Evolutionary conservation across 1,140 invertebrate genomes (phyloP).

Genomic region (Bombus fervidus): DNA sequence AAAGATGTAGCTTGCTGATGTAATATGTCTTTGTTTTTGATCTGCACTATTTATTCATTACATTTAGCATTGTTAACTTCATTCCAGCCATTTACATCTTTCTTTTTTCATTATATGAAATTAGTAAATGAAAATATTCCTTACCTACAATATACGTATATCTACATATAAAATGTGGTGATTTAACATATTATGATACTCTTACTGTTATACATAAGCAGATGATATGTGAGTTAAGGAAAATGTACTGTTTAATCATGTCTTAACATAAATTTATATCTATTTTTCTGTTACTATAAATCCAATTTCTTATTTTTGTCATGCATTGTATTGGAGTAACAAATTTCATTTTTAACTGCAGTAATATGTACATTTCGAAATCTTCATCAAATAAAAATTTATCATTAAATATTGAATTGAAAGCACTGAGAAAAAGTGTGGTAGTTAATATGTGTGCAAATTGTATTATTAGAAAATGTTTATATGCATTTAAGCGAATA

Average conservation of each 20-base stretch:
- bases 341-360: constrained; percentile 6
- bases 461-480: constrained; percentile 33
- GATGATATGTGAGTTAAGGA: constrained; percentile 24
- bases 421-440: constrained; percentile 23
- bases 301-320: constrained; percentile 5
- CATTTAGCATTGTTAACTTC: constrained; percentile 39
- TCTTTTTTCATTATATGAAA: constrained; percentile 20
- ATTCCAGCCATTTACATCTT: constrained; percentile 26
- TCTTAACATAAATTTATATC: constrained; percentile 15
- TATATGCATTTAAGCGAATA: constrained; percentile 27
- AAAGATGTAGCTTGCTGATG: background rate
- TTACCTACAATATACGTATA: constrained; percentile 30
- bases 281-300: constrained; percentile 8
- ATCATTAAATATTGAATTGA: constrained; percentile 10
- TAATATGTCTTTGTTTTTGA: background rate
- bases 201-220: constrained; percentile 31
- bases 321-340: background rate
- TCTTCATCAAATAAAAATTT: background rate
- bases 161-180: constrained; percentile 30
- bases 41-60: constrained; percentile 38
- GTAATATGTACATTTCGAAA: background rate
- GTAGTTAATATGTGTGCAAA: constrained; percentile 27
- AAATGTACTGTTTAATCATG: constrained; percentile 35
- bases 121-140: constrained; percentile 35
- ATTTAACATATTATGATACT: constrained; percentile 41